Base-by-base conservation (phyloP, 1,140 invertebrate species). In the Pseudobourletiella spinata region DNA sequence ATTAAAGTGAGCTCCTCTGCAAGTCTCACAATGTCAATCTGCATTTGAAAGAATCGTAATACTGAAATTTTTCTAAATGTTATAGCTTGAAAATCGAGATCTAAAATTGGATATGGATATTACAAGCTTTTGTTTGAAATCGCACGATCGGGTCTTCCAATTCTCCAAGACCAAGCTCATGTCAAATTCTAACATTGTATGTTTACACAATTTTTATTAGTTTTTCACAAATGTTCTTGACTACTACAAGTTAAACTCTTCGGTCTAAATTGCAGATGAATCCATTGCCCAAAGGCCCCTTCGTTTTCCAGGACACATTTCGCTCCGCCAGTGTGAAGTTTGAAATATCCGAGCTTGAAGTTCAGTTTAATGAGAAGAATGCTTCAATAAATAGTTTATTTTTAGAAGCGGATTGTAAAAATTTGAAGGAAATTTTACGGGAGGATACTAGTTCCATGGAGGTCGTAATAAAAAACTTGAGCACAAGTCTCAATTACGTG, bases 71-170 rank as follows among this genome's bases (percentile, higher is more conserved):
- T 52, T 28, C 4, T 18, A 24, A 50, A 32, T 26, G 18, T 61
- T 61, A 18, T 44, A 69, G 67, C 39, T 66, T 44, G 59, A 61
- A 1, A 64, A 64, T 35, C 35, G 44, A 4, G 60, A 32, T 30
- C 29, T 69, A 25, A 69, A 59, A 20, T 44, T 69, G 20, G 67
- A 69, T 50, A 42, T 69, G n/a, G 67, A 69, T 28, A 64, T 69
- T 32, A 61, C 62, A 29, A 69, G 64, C 28, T 65, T 69, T 18
- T 52, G 61, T 28, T 24, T 66, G 0, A 61, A 63, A 18, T 66
- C 67, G 3, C 61, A 64, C 42, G 61, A 69, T 22, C 65, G 57
- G 30, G 24, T 28, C 28, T 29, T 69, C 11, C 48, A 61, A 29
- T 69, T 69, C 59, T 30, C 61, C 24, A 69, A 69, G 51, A 59